Evolutionary conservation across 2,888 invertebrate species (phyloP).

Genomic region (Globia sparganii): DNA sequence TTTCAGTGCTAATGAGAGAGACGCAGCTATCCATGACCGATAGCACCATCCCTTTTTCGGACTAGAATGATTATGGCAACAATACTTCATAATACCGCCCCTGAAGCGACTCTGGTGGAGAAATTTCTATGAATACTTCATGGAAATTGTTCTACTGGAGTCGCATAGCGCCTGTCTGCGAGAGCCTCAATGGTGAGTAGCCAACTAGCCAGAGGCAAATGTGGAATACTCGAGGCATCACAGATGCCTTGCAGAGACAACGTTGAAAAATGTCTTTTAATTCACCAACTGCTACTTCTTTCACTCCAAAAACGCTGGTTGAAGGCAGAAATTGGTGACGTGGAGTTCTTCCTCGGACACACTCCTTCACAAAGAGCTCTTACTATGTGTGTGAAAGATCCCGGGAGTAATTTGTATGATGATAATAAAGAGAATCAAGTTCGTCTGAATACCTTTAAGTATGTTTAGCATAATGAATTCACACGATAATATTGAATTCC

Average conservation of each 20-base stretch:
- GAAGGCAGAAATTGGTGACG: too few species aligned
- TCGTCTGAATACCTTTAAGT: constrained; percentile 8
- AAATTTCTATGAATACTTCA: background rate
- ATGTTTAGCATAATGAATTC: constrained; percentile 16
- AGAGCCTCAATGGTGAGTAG: background rate
- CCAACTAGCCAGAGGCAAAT: background rate
- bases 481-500: constrained; percentile 45
- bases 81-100: too few species aligned
- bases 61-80: too few species aligned
- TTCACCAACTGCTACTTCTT: background rate
- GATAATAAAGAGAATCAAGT: background rate
- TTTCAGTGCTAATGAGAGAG: too few species aligned
- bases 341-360: too few species aligned
- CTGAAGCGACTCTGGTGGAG: background rate
- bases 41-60: too few species aligned
- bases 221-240: background rate
- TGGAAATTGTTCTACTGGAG: background rate
- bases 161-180: background rate
- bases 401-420: background rate
- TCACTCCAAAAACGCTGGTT: background rate
- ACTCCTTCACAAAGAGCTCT: background rate
- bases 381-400: background rate
- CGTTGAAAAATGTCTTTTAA: background rate
- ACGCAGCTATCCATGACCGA: too few species aligned
- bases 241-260: background rate